Evolutionary conservation across 2,888 invertebrate species (phyloP).

Genomic region (Agelastica alni): DNA sequence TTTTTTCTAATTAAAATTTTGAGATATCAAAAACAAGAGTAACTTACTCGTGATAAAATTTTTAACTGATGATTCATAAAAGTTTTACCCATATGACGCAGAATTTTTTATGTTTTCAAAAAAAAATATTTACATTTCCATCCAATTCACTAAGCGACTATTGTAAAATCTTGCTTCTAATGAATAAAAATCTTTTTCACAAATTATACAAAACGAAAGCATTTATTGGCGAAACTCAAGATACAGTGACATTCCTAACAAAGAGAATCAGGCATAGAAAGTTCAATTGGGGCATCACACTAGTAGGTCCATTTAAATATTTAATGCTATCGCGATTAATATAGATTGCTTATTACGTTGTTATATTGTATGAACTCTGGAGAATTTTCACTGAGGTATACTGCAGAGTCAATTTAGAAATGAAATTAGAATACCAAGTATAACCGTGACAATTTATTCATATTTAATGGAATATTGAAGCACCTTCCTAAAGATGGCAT

Average conservation of each 20-base stretch:
- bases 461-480: constrained; percentile 4
- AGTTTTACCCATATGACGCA: no score
- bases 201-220: no score
- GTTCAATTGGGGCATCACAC: constrained; percentile 4
- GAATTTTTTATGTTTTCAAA: no score
- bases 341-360: constrained; percentile 51
- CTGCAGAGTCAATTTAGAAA: constrained; percentile 10
- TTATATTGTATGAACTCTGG: constrained; percentile 29
- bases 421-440: background rate
- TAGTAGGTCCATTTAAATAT: constrained; percentile 45
- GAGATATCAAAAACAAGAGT: no score
- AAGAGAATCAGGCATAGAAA: background rate
- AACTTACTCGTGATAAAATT: no score
- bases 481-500: constrained; percentile 1
- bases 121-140: no score
- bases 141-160: no score
- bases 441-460: constrained; percentile 9
- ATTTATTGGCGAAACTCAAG: constrained; percentile 2
- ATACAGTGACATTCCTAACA: constrained; percentile 15
- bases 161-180: no score
- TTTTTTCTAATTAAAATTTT: no score
- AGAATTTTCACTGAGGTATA: constrained; percentile 23
- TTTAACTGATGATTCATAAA: no score
- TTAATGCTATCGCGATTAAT: constrained; percentile 51
- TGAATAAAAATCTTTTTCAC: no score